Conservation (phyloP, 2,888 invertebrate species). For the Ophioninae sp. region DNA sequence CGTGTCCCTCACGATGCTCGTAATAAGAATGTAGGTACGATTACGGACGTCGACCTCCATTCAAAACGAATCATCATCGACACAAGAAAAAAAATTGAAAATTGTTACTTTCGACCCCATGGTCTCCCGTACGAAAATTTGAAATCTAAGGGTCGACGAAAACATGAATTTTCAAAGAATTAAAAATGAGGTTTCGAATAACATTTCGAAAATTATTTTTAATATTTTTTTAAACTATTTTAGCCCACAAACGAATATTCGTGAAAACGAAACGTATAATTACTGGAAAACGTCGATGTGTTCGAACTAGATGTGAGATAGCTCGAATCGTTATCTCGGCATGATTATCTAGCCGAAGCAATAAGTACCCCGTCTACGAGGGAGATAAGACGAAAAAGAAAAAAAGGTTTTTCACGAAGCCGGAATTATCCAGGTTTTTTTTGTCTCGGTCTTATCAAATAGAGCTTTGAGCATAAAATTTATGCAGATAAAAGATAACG, state of each 20-base stretch:
- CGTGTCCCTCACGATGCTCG: not conserved
- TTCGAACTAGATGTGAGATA: not conserved
- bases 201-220: too few species aligned
- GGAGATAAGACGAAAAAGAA: slow-evolving; percentile 4
- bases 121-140: too few species aligned
- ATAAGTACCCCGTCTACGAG: not conserved
- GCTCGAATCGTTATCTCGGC: not conserved
- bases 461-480: slow-evolving; percentile 2
- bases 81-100: too few species aligned
- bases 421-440: not conserved
- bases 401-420: not conserved
- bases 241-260: not conserved
- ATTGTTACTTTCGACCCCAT: too few species aligned
- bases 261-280: not conserved
- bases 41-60: not conserved
- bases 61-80: not conserved
- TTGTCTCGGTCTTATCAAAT: slow-evolving; percentile 5
- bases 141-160: too few species aligned
- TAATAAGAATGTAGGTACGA: not conserved
- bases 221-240: not conserved
- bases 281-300: not conserved
- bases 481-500: slow-evolving; percentile 11
- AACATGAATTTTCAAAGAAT: too few species aligned
- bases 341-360: not conserved
- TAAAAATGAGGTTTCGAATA: too few species aligned